A percentile compares a stretch with the other conserved stretches of the same genome.
Evolutionary conservation across 2,113 vertebrate species (phyloP).

Genomic region (Tetrax tetrax): DNA sequence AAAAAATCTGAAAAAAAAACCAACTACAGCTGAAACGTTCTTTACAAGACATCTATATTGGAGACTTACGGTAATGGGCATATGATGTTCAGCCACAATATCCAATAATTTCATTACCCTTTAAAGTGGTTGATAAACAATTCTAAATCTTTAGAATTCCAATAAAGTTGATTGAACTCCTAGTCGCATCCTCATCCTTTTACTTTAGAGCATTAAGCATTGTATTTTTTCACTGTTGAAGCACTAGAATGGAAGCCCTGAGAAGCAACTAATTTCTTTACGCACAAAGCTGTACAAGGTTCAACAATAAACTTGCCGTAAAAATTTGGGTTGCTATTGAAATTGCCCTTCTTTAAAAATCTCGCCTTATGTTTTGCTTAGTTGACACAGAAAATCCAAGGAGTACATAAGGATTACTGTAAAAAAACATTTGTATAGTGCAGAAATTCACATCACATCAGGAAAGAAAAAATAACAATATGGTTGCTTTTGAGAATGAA

Average conservation of each 20-base stretch:
- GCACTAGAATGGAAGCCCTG: not conserved
- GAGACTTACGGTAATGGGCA: constrained; percentile 70
- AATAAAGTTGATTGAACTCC: constrained; percentile 16
- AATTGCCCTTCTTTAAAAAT: constrained; percentile 4
- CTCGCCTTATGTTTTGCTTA: not conserved
- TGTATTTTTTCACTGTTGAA: constrained; percentile 1
- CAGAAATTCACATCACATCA: not conserved
- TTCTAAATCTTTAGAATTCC: constrained; percentile 2
- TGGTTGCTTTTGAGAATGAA: not conserved
- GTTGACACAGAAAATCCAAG: not conserved
- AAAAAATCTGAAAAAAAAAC: not conserved
- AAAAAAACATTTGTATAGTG: not conserved
- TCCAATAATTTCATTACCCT: constrained; percentile 18
- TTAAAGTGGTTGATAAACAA: constrained; percentile 15
- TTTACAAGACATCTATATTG: constrained; percentile 64
- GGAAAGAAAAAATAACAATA: not conserved
- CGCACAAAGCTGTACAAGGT: not conserved
- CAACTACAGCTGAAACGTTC: not conserved
- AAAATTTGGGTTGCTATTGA: not conserved
- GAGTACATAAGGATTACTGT: not conserved
- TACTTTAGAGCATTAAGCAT: not conserved
- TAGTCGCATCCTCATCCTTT: not conserved
- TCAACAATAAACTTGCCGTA: not conserved
- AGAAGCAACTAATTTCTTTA: not conserved
- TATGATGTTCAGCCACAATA: constrained; percentile 63